Base-by-base conservation (phyloP, 2,113 vertebrate species). In the Maccullochella peelii region DNA sequence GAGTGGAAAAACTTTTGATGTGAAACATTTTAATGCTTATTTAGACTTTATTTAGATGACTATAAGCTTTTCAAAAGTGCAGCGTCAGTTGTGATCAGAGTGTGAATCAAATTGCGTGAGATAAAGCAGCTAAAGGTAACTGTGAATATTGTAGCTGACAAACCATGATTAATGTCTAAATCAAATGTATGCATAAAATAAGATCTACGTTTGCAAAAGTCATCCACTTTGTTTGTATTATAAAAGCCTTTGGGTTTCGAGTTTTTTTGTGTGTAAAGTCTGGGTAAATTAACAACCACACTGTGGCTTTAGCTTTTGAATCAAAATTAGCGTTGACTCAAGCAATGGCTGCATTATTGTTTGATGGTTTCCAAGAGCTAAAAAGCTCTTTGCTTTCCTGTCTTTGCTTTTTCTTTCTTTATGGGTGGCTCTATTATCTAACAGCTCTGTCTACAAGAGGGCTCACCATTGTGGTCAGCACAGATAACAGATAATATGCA, bases 401-500 rank as follows among this genome's bases (percentile, higher is more conserved):
- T 72, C 65, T 87, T 82, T 86, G n/a, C 73, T 44, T 49, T 6
- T 0, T 49, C n/a, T 54, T 30, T 8, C 61, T 87, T 80, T 62
- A 66, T 68, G 77, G 88, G 80, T 87, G 87, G 82, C 77, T 79
- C 73, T 58, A 73, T 92, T 91, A 90, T 93, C 85, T 83, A 73
- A 79, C 67, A 54, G 62, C 84, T 77, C 68, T 90, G 83, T 79
- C 61, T 68, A 86, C 89, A 85, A 83, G 80, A 84, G 73, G 66
- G 55, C 27, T 4, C 25, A 78, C 58, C 69, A 83, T 86, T 88
- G 89, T 92, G 91, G 87, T 88, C 85, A 72, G 77, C 70, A 38
- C 61, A 81, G 91, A 93, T 91, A 92, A 84, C 80, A 84, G 79
- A 91, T 89, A 85, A 91, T 86, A 87, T 86, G 81, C 70, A 70